These are phyloP conservation scores for Ardeotis arabs DNA, from an alignment of 2,113 vertebrate species.

Conservation along the genomic window DNA sequence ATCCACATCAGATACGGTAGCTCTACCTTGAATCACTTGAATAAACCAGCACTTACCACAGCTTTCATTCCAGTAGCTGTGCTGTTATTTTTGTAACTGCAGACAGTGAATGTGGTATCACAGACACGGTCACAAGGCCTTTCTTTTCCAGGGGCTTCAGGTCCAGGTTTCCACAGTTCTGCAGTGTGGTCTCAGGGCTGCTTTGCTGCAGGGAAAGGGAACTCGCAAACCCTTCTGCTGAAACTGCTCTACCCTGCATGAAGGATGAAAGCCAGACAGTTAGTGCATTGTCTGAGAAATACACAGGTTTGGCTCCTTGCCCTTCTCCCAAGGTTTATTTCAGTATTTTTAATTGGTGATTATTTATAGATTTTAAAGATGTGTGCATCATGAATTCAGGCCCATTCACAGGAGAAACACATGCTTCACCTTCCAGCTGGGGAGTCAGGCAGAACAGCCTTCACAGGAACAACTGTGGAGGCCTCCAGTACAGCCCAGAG, in stretches of 20 bases:
- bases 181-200: background rate
- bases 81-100: background rate
- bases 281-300: background rate
- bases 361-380: background rate
- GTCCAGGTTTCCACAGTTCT: background rate
- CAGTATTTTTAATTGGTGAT: background rate
- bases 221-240: background rate
- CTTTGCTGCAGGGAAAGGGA: background rate
- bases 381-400: background rate
- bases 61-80: background rate
- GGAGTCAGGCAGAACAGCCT: background rate
- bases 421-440: background rate
- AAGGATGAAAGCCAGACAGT: background rate
- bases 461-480: background rate
- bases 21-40: background rate
- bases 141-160: background rate
- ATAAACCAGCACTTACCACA: background rate
- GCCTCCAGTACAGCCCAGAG: background rate
- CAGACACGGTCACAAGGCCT: accelerated
- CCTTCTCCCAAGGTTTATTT: background rate
- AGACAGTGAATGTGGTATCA: background rate
- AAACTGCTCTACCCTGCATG: background rate
- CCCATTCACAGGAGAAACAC: background rate
- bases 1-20: background rate
- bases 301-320: background rate